A percentile compares a stretch with the other conserved stretches of the same genome.
phyloP scores from a whole-genome alignment of 2,797 vertebrate species.

The Enteromius viviparus region DNA sequence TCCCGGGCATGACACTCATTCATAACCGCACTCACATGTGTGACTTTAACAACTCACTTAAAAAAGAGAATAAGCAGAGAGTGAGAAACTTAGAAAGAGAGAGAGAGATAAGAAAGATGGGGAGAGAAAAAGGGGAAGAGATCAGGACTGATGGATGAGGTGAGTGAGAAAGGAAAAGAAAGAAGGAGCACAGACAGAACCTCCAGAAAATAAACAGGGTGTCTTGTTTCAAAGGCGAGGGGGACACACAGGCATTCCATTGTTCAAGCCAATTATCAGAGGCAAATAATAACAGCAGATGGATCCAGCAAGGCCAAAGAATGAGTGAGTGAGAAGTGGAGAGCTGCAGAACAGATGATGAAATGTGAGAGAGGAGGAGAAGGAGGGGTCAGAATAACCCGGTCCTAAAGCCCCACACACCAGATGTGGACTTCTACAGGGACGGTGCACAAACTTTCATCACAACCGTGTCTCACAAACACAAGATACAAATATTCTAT shows the following conservation, averaged over 20 bases:
- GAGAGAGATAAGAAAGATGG: conserved; percentile 52
- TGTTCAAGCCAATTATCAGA: conserved; percentile 99
- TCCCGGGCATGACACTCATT: conserved; percentile 63
- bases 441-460: conserved; percentile 73
- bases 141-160: background rate
- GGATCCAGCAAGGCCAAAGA: conserved; percentile 93
- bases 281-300: conserved; percentile 99
- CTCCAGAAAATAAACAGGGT: conserved; percentile 98
- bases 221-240: conserved; percentile 94
- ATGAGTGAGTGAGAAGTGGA: conserved; percentile 71
- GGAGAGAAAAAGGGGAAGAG: conserved; percentile 10
- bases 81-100: conserved; percentile 52
- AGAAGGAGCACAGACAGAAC: conserved; percentile 76
- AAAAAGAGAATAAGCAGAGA: conserved; percentile 59
- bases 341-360: conserved; percentile 72
- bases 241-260: conserved; percentile 95
- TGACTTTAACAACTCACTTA: conserved; percentile 80
- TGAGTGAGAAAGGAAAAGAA: conserved; percentile 74
- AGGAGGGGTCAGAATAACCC: conserved; percentile 66
- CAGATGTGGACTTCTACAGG: conserved; percentile 93
- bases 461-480: background rate
- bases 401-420: conserved; percentile 68
- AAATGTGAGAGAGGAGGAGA: conserved; percentile 74
- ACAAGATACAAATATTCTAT: background rate
- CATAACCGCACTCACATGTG: conserved; percentile 82